These are phyloP conservation scores for Sebastes baramenuke DNA, from an alignment of 2,797 vertebrate genomes.

Conservation along the genomic window DNA sequence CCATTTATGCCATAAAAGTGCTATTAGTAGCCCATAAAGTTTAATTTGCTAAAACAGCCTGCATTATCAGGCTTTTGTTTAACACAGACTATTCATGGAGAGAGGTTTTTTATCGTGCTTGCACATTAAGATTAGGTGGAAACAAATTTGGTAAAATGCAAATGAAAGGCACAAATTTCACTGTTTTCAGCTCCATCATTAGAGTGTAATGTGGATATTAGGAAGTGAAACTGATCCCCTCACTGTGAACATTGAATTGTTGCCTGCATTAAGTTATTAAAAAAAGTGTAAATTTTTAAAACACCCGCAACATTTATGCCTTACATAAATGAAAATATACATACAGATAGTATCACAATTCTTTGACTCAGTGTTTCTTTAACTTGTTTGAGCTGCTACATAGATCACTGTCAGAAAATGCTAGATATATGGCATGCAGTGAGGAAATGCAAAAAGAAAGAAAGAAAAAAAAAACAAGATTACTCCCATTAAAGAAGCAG, in stretches of 20 bases:
- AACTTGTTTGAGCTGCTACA: slow-evolving; percentile 1
- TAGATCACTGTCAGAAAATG: slow-evolving; percentile 38
- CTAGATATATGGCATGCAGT: slow-evolving; percentile 6
- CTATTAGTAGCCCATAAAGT: slow-evolving; percentile 1
- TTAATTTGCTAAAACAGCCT: slow-evolving; percentile 17
- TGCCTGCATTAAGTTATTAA: background rate
- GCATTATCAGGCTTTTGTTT: slow-evolving; percentile 1
- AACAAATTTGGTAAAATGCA: background rate
- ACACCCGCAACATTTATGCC: background rate
- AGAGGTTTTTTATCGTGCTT: slow-evolving; percentile 7
- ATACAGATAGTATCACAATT: background rate
- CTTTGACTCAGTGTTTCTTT: background rate
- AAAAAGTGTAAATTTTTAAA: background rate
- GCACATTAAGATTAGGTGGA: background rate
- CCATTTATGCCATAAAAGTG: background rate
- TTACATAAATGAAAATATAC: background rate
- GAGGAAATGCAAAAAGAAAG: slow-evolving; percentile 11
- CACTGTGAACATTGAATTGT: background rate
- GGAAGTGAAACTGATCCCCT: background rate
- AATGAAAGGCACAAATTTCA: slow-evolving; percentile 9
- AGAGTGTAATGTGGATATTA: background rate
- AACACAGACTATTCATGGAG: background rate
- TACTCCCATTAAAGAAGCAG: slow-evolving; percentile 48
- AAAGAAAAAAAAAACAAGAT: slow-evolving; percentile 4
- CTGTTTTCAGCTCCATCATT: background rate